Base-by-base conservation (phyloP, 2,888 invertebrate species). In the Hirtodrosophila duncani region DNA sequence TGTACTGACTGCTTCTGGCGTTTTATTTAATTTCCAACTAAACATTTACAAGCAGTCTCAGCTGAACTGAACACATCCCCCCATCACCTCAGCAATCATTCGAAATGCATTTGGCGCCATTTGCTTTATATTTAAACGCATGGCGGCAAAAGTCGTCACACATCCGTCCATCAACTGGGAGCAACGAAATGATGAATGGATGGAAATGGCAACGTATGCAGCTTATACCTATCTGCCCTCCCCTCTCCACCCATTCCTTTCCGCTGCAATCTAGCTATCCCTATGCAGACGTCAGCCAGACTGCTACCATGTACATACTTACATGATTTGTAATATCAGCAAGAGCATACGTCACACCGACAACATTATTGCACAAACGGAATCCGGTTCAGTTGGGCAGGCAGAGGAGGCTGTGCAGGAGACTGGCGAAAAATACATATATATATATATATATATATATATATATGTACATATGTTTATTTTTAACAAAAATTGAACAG, bases 261-360 rank as follows among this genome's bases (percentile, higher is more conserved):
- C 44, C 44, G 50, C n/a, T 42, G 14, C 38, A 26, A 29, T 18
- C 42, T 23, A 21, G 41, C 36, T 46, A 58, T 49, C 30, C 31
- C 48, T 48, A 57, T 57, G 58, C 41, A 49, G 58, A 20, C 4
- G 6, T 20, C 20, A 20, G 20, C 20, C 6, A 20, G 4, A 20
- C 4, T 4, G 45, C 37, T 34, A 23, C 13, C 23, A 39, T 37
- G 37, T 52, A 55, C 63, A 48, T 50, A 55, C 51, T 78, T 72
- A 77, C 80, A 79, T 75, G 80, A 74, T 79, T 74, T 79, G 77
- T 79, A 71, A 79, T 75, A 79, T 79, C 75, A 74, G 68, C 64
- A 63, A 60, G 56, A 37, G 41, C 43, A 52, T 41, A 60, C 18
- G 59, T 52, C 49, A 43, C 21, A 52, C 37, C 24, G 53, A 13